Base-by-base conservation (phyloP, 2,797 vertebrate genomes). In the Pipistrellus nathusii region DNA sequence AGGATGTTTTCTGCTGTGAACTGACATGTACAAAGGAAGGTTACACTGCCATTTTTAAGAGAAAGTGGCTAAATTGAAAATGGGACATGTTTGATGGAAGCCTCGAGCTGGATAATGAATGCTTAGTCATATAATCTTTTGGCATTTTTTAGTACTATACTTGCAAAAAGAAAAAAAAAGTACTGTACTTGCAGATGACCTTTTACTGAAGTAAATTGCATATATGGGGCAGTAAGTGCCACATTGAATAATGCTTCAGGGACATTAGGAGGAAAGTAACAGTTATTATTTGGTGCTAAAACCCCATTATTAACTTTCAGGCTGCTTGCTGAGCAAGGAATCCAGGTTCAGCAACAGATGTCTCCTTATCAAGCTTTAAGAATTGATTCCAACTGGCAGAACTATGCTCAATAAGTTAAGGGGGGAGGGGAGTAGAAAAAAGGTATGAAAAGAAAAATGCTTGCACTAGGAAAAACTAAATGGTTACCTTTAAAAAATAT, bases 291-390 rank as follows among this genome's bases (percentile, higher is more conserved):
- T 6, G 8, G 27, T 59, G 41, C 90, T 72, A 73, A 53, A 12
- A 3, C 90, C 23, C 62, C 87, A 85, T 96, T 96, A 96, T 96
- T 95, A 96, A 95, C 93, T 95, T 93, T 68, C 20, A 93, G 81
- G 20, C 46, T 57, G 87, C 86, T 76, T 93, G 53, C 71, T 82
- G 85, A 95, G 66, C 35, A 62, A 44, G 55, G 85, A 86, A 55
- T 88, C 23, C 46, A 46, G 64, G 68, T 84, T 95, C 73, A 88
- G 41, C 48, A 89, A 84, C 8, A 91, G 62, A 68, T 90, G n/a
- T 87, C 68, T 95, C 55, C 10, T 30, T 75, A 51, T 93, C 69
- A 59, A 77, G 44, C n/a, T 94, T 82, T 94, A 66, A 69, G 46
- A 89, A 90, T 89, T 17, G 80, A 93, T 94, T 59, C 68, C 32